Percentiles rank a stretch among this genome's conserved stretches.
Conservation (phyloP, 2,113 vertebrate species). For the Xyrauchen texanus region DNA sequence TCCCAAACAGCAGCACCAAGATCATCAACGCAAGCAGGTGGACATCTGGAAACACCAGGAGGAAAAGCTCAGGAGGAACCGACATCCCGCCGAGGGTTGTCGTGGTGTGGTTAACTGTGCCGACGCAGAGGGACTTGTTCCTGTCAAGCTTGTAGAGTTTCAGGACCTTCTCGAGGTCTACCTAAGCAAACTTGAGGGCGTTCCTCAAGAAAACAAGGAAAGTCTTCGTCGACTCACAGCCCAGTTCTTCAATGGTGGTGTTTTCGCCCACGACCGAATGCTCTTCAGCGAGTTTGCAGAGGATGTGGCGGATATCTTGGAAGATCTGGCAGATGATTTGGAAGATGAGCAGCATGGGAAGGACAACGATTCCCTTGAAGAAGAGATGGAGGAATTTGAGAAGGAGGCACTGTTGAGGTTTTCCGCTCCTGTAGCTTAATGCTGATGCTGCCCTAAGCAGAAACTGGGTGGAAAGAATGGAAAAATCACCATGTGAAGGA, state of each 20-base stretch:
- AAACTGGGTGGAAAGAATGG: neutral
- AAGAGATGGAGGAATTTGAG: constrained; percentile 87
- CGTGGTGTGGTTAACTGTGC: constrained; percentile 76
- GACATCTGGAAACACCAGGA: constrained; percentile 70
- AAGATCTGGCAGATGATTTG: constrained; percentile 84
- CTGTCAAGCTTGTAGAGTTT: constrained; percentile 78
- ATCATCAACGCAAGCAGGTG: constrained; percentile 48
- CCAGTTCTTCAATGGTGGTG: constrained; percentile 73
- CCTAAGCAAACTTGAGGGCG: constrained; percentile 70
- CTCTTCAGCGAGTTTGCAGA: constrained; percentile 82
- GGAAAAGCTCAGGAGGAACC: constrained; percentile 68
- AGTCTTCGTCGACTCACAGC: constrained; percentile 65
- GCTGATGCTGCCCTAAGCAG: neutral
- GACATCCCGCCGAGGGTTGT: constrained; percentile 75
- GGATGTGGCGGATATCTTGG: constrained; percentile 77
- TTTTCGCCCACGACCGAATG: constrained; percentile 82
- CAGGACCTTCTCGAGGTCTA: constrained; percentile 79
- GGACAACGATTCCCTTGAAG: constrained; percentile 66
- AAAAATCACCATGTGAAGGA: constrained; percentile 6
- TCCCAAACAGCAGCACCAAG: constrained; percentile 29
- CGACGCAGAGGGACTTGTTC: constrained; percentile 78
- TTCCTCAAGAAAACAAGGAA: constrained; percentile 61
- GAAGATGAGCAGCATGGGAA: constrained; percentile 68
- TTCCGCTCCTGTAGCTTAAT: constrained; percentile 46
- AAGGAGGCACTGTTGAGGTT: constrained; percentile 78